These are phyloP conservation scores for Galagoides demidoff DNA, from an alignment of 2,797 vertebrate species.

Conservation along the genomic window DNA sequence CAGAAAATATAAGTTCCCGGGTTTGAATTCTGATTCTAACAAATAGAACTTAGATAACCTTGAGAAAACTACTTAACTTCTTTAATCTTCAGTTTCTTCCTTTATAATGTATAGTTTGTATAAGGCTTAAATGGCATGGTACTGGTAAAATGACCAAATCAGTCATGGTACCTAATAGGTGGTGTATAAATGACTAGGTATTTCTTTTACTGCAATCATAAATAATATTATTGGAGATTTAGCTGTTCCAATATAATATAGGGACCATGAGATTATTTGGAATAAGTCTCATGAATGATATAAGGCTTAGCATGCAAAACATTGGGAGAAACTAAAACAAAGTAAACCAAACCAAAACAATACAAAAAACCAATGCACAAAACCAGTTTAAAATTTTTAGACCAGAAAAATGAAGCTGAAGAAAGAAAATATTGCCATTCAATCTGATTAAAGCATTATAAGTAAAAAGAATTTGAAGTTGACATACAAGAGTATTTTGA, in stretches of 20 bases:
- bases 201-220: background rate
- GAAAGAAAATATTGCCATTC: conserved; percentile 22
- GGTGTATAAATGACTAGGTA: background rate
- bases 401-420: background rate
- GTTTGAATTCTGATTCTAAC: conserved; percentile 23
- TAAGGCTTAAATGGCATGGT: background rate
- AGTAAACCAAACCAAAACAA: background rate
- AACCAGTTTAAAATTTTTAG: background rate
- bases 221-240: background rate
- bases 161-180: background rate
- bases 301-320: background rate
- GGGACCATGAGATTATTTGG: conserved; percentile 6
- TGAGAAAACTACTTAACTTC: background rate
- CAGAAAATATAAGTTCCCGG: background rate
- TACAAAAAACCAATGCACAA: no score
- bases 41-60: background rate
- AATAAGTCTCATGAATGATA: conserved; percentile 22
- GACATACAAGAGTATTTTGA: conserved; percentile 1
- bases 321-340: background rate
- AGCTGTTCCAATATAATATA: background rate
- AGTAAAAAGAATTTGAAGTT: conserved; percentile 11
- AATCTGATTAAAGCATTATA: background rate
- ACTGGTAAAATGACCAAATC: background rate
- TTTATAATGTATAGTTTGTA: background rate
- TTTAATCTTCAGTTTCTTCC: background rate